Evolutionary conservation across 2,888 invertebrate genomes (phyloP), one percentile per base, ranked within the genome.

Genomic region (Anthrax anthrax): DNA sequence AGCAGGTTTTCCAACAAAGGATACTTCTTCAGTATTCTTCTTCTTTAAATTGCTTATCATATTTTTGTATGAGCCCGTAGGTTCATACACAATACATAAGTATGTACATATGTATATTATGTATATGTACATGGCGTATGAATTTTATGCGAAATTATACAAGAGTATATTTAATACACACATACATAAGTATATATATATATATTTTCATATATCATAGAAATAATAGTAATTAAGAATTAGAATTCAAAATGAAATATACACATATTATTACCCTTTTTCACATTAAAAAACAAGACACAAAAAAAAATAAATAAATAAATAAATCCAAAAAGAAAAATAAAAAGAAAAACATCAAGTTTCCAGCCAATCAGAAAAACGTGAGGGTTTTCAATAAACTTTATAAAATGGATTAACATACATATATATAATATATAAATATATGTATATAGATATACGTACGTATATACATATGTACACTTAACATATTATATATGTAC

Each of bases 1-100:
- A 50, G 50, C 50, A 50, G 50, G 43, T 49, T 49, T 50, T 42
- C 34, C 18, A 50, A 50, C 50, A 50, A 50, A 50, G 47, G 50
- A 50, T 47, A 47, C 44, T 50, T 47, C 2, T 32, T 32, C 44
- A 47, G 50, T 47, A 39, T 39, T 42, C 38, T 47, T 43, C 42
- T 38, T 38, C 44, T 38, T 49, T 47, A 44, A 29, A 44, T 44
- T 44, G 39, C 44, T 37, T 32, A 32, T 32, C 29, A 9, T 32
- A 12, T 32, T 32, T 32, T 29, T 29, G 8, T 23, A 23, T 23
- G 8, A 6, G 23, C 23, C 4, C 23, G 8, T 23, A 23, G 4
- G 8, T 23, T 6, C 23, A 23, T 23, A 23, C 8, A 6, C 4
- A 6, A 23, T 23, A 23, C 23, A 23, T 23, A 23, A 6, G 8